These are phyloP conservation scores for Podarcis cretensis DNA, from an alignment of 2,113 vertebrate species.

Conservation along the genomic window DNA sequence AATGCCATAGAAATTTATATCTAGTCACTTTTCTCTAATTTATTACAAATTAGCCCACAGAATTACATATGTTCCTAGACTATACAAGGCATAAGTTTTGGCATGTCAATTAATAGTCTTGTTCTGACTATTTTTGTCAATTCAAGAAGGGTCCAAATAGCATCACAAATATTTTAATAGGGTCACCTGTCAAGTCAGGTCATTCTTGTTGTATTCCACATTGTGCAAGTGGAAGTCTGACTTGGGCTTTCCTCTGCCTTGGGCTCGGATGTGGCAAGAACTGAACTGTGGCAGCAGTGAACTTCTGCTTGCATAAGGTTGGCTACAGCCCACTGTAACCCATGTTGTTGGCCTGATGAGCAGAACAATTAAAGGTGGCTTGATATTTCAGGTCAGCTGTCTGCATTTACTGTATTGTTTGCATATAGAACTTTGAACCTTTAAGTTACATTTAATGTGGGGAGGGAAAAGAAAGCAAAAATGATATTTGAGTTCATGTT, in stretches of 20 bases:
- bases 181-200: neutral
- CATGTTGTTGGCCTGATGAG: neutral
- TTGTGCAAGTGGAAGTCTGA: neutral
- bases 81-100: neutral
- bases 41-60: neutral
- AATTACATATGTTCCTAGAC: neutral
- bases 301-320: neutral
- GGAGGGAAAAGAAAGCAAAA: neutral
- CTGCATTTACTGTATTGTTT: neutral
- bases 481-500: neutral
- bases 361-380: neutral
- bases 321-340: neutral
- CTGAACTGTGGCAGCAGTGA: too few relatives aligned
- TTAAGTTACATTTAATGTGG: neutral
- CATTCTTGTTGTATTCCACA: neutral
- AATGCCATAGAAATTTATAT: neutral
- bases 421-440: neutral
- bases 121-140: neutral
- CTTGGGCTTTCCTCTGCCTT: too few relatives aligned
- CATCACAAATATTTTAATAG: neutral
- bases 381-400: neutral
- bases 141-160: neutral
- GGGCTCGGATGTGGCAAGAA: neutral
- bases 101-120: neutral
- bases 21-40: neutral